Percentiles rank a stretch among this genome's conserved stretches.
Evolutionary conservation across 2,888 invertebrate genomes (phyloP).

Genomic region (Chaitophorus viminalis): DNA sequence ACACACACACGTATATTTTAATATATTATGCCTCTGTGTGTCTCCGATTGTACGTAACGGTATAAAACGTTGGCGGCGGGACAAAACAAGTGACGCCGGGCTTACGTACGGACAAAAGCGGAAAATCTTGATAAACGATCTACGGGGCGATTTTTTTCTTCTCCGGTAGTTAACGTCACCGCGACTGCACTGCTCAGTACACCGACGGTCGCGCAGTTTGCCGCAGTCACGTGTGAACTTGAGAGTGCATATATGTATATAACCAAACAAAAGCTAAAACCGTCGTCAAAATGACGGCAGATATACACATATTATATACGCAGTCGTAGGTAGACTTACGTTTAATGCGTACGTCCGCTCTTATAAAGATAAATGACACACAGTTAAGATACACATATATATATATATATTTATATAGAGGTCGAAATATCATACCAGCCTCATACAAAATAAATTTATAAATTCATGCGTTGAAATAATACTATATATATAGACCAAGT

Average conservation of each 20-base stretch:
- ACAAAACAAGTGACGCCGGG: constrained; percentile 42
- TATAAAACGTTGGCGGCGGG: constrained; percentile 39
- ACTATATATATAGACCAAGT: not conserved
- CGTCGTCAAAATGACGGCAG: not conserved
- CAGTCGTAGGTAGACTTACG: not conserved
- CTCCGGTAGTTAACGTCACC: constrained; percentile 12
- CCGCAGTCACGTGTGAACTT: constrained; percentile 29
- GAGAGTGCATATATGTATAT: not conserved
- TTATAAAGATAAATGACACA: not conserved
- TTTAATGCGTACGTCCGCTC: not conserved
- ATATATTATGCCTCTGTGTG: not conserved
- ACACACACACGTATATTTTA: not conserved
- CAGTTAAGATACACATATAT: not conserved
- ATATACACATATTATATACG: not conserved
- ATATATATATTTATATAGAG: not conserved
- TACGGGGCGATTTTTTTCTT: constrained; percentile 38
- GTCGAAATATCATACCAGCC: not conserved
- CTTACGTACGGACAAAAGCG: constrained; percentile 38
- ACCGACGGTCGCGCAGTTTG: not conserved
- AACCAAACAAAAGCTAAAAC: constrained; percentile 36
- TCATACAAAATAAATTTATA: not conserved
- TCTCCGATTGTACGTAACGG: constrained; percentile 13
- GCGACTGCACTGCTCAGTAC: too few relatives aligned
- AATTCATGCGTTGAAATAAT: not conserved
- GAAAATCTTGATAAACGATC: constrained; percentile 61